Evolutionary conservation across 2,888 invertebrate species (phyloP).

Genomic region (Trichogramma dendrolimi): DNA sequence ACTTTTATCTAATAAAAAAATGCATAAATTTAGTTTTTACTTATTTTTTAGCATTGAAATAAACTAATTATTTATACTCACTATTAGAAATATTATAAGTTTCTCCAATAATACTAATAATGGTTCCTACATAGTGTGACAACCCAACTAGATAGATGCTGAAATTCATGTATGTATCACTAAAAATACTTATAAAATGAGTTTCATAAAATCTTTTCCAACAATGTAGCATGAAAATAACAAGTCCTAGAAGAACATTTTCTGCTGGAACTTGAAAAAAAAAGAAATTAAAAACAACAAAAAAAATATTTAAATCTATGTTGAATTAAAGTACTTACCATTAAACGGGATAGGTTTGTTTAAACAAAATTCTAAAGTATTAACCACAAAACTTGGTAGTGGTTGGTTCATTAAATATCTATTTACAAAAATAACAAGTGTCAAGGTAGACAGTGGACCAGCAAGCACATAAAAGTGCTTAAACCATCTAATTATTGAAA

Average conservation of each 20-base stretch:
- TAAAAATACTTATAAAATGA: constrained; percentile 74
- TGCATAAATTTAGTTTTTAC: background rate
- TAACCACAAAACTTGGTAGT: constrained; percentile 55
- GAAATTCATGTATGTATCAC: constrained; percentile 73
- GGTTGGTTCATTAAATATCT: constrained; percentile 55
- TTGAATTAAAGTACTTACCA: constrained; percentile 9
- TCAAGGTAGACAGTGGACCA: constrained; percentile 56
- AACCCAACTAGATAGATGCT: constrained; percentile 74
- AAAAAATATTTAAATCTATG: background rate
- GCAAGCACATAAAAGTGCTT: constrained; percentile 76
- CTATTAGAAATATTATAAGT: constrained; percentile 64
- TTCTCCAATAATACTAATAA: constrained; percentile 65
- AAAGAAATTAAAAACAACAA: constrained; percentile 14
- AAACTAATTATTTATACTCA: constrained; percentile 29
- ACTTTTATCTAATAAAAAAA: constrained; percentile 32
- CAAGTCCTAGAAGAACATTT: constrained; percentile 60
- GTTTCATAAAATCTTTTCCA: constrained; percentile 77
- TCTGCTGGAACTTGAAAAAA: constrained; percentile 58
- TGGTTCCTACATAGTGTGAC: constrained; percentile 70
- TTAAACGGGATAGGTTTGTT: constrained; percentile 44
- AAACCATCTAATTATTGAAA: constrained; percentile 58
- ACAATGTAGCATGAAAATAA: constrained; percentile 67
- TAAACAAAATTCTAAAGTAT: constrained; percentile 53
- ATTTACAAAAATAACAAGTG: constrained; percentile 54
- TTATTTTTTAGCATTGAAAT: constrained; percentile 2